Percentiles rank a stretch among this genome's conserved stretches.
phyloP scores from a whole-genome alignment of 2,113 vertebrate species.

The Percopsis transmontana region DNA sequence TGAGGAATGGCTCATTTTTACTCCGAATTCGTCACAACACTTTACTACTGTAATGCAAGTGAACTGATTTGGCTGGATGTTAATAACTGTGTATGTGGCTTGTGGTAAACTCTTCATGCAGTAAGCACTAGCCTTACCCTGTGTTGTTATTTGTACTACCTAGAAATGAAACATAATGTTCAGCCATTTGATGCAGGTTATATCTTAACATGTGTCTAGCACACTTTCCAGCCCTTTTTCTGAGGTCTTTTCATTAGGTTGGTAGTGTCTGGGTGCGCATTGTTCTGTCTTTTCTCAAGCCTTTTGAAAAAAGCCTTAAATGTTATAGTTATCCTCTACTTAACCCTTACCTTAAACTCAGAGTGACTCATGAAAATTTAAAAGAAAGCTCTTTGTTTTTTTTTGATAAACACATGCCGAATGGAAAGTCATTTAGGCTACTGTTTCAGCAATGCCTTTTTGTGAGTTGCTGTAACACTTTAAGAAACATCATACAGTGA shows the following conservation, averaged over 20 bases:
- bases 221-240: slow-evolving; percentile 13
- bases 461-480: slow-evolving; percentile 37
- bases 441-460: slow-evolving; percentile 35
- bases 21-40: slow-evolving; percentile 80
- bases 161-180: slow-evolving; percentile 9
- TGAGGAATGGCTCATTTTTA: slow-evolving; percentile 66
- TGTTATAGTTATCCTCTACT: slow-evolving; percentile 38
- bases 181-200: slow-evolving; percentile 28
- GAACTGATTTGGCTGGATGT: slow-evolving; percentile 82
- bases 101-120: slow-evolving; percentile 34
- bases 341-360: slow-evolving; percentile 30
- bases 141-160: slow-evolving; percentile 42
- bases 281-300: slow-evolving; percentile 76
- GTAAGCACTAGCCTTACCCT: slow-evolving; percentile 36
- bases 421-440: slow-evolving; percentile 37
- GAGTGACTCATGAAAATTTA: too few species aligned
- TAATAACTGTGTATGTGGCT: slow-evolving; percentile 62
- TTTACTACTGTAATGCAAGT: slow-evolving; percentile 85
- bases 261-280: slow-evolving; percentile 60
- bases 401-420: too few species aligned
- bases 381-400: too few species aligned
- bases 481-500: slow-evolving; percentile 12
- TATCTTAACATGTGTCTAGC: slow-evolving; percentile 29
- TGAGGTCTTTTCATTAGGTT: slow-evolving; percentile 1
- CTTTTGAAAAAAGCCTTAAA: slow-evolving; percentile 88